These are phyloP conservation scores for Tridacna gigas DNA, from an alignment of 2,888 invertebrate species.

Conservation along the genomic window DNA sequence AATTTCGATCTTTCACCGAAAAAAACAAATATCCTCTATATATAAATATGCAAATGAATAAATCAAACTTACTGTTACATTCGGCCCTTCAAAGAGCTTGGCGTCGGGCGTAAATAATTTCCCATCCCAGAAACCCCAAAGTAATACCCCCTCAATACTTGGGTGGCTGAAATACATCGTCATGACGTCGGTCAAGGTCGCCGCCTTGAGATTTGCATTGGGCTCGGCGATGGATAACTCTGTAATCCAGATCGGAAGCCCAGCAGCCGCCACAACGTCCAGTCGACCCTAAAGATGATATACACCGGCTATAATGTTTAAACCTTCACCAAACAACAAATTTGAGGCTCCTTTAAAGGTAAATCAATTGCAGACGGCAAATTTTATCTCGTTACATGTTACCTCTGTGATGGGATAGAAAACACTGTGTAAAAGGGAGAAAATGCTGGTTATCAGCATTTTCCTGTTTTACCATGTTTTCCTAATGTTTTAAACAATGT, in stretches of 20 bases:
- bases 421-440: neutral
- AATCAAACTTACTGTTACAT: constrained; percentile 55
- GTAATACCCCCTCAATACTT: constrained; percentile 56
- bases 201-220: constrained; percentile 60
- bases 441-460: neutral
- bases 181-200: constrained; percentile 45
- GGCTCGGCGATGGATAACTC: constrained; percentile 64
- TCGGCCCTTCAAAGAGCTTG: constrained; percentile 65
- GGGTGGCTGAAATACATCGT: constrained; percentile 61
- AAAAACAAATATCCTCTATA: no score
- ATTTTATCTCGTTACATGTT: no score
- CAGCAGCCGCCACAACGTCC: constrained; percentile 65
- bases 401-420: neutral
- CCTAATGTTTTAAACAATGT: no score
- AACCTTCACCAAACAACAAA: no score
- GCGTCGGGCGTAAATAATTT: constrained; percentile 39
- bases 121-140: constrained; percentile 73
- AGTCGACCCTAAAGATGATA: constrained; percentile 56
- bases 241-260: constrained; percentile 73
- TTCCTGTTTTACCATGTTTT: neutral
- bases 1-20: no score
- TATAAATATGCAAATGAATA: no score
- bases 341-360: no score
- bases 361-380: no score
- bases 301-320: neutral